Percentiles rank a stretch among this genome's conserved stretches.
phyloP scores from a whole-genome alignment of 2,888 invertebrate genomes.

The Pyralis farinalis region DNA sequence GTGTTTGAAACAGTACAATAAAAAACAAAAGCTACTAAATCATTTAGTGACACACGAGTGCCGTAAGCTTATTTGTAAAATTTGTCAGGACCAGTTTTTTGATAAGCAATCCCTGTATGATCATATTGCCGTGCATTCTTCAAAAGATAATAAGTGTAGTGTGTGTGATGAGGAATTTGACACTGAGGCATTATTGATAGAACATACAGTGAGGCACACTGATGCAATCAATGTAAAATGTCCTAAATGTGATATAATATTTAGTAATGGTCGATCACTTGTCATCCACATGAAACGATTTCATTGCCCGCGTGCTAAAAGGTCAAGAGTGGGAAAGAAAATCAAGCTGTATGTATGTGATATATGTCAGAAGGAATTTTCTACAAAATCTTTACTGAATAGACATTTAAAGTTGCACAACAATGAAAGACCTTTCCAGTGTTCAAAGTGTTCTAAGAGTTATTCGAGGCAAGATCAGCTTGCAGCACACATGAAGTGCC shows the following conservation, averaged over 20 bases:
- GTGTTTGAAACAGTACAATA: slow-evolving; percentile 69
- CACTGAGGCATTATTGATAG: slow-evolving; percentile 24
- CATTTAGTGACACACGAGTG: slow-evolving; percentile 64
- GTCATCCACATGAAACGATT: slow-evolving; percentile 50
- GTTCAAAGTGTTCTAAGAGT: slow-evolving; percentile 78
- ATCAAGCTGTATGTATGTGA: slow-evolving; percentile 60
- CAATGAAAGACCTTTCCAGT: slow-evolving; percentile 71
- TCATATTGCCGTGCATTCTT: slow-evolving; percentile 49
- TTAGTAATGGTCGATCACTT: slow-evolving; percentile 72
- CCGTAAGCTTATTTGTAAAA: slow-evolving; percentile 30
- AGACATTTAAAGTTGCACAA: slow-evolving; percentile 78
- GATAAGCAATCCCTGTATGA: slow-evolving; percentile 43
- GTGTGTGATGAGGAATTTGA: slow-evolving; percentile 29
- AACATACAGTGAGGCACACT: slow-evolving; percentile 25
- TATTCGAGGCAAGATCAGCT: slow-evolving; percentile 81
- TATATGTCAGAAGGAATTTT: slow-evolving; percentile 66
- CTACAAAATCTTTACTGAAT: slow-evolving; percentile 52
- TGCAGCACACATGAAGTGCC: slow-evolving; percentile 79
- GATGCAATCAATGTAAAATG: slow-evolving; percentile 49
- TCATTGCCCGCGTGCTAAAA: slow-evolving; percentile 21
- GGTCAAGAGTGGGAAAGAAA: background rate
- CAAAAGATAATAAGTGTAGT: slow-evolving; percentile 22
- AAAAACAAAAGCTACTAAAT: slow-evolving; percentile 63
- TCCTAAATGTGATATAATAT: slow-evolving; percentile 73
- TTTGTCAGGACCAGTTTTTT: slow-evolving; percentile 49